A percentile compares a stretch with the other conserved stretches of the same genome.
These are phyloP conservation scores for Trididemnum miniatum DNA, from an alignment of 23 tunicate genomes.

Conservation along the genomic window DNA sequence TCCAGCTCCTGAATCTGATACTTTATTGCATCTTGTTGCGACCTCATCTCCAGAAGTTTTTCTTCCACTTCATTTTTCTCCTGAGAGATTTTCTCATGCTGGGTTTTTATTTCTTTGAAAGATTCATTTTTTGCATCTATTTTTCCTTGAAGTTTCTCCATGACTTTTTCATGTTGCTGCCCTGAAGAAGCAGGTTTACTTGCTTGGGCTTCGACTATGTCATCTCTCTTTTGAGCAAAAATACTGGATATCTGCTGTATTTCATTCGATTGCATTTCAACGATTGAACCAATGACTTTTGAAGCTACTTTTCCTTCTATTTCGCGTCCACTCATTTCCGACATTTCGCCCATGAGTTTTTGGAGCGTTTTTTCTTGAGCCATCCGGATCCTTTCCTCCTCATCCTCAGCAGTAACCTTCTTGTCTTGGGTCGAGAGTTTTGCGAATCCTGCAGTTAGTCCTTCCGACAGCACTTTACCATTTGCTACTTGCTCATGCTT, in stretches of 20 bases:
- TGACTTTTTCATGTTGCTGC: slow-evolving; percentile 19
- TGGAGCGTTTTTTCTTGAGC: slow-evolving; percentile 78
- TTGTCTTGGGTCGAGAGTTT: slow-evolving; percentile 34
- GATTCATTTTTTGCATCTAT: not conserved
- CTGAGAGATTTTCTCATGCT: not conserved
- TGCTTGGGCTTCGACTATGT: slow-evolving; percentile 20
- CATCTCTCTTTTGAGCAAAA: slow-evolving; percentile 72
- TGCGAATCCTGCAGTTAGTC: slow-evolving; percentile 54
- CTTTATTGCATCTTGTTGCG: slow-evolving; percentile 20
- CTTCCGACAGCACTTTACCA: slow-evolving; percentile 29
- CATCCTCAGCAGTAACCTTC: slow-evolving; percentile 40
- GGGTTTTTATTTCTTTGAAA: slow-evolving; percentile 6
- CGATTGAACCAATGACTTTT: slow-evolving; percentile 79
- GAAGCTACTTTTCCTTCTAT: slow-evolving; percentile 89
- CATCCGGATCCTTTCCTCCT: slow-evolving; percentile 70
- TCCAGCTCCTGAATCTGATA: slow-evolving; percentile 63
- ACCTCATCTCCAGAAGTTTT: slow-evolving; percentile 8
- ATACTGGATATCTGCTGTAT: slow-evolving; percentile 63
- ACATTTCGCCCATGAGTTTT: slow-evolving; percentile 85
- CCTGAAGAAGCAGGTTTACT: slow-evolving; percentile 19
- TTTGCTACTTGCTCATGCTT: not conserved
- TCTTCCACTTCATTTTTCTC: slow-evolving; percentile 24
- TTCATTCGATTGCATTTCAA: slow-evolving; percentile 92
- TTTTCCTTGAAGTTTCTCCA: slow-evolving; percentile 31
- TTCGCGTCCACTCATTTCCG: slow-evolving; percentile 84